Conservation (phyloP, 2,888 invertebrate species). For the Lasioglossum figueresi region DNA sequence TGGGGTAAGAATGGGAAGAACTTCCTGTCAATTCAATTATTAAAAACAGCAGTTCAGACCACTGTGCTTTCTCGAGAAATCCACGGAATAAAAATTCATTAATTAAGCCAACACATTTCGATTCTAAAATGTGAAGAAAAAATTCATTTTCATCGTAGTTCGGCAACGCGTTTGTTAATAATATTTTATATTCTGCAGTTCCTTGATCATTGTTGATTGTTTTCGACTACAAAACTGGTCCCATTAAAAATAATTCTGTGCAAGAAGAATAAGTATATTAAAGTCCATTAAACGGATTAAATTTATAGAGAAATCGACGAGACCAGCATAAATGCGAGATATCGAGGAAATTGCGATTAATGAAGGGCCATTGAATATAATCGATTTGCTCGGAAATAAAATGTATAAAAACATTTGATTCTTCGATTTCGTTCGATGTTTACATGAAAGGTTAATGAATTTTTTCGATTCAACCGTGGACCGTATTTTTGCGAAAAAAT, state of each 20-base stretch:
- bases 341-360: neutral
- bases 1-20: slow-evolving; percentile 86
- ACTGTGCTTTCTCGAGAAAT: too few relatives aligned
- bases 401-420: neutral
- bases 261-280: neutral
- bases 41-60: neutral
- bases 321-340: neutral
- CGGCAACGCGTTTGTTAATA: too few relatives aligned
- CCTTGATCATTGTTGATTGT: too few relatives aligned
- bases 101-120: too few relatives aligned
- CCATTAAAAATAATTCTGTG: neutral
- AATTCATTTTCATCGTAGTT: too few relatives aligned
- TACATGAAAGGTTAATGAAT: neutral
- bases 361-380: neutral
- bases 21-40: slow-evolving; percentile 3
- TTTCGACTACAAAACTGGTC: neutral
- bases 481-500: neutral
- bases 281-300: neutral
- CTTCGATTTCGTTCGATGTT: neutral
- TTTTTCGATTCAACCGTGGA: neutral
- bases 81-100: too few relatives aligned
- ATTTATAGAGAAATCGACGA: neutral
- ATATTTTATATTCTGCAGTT: too few relatives aligned
- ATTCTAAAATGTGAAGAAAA: too few relatives aligned
- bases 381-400: neutral